Evolutionary conservation across 2,888 invertebrate species (phyloP).

Genomic region (Lasioglossum malachurum): DNA sequence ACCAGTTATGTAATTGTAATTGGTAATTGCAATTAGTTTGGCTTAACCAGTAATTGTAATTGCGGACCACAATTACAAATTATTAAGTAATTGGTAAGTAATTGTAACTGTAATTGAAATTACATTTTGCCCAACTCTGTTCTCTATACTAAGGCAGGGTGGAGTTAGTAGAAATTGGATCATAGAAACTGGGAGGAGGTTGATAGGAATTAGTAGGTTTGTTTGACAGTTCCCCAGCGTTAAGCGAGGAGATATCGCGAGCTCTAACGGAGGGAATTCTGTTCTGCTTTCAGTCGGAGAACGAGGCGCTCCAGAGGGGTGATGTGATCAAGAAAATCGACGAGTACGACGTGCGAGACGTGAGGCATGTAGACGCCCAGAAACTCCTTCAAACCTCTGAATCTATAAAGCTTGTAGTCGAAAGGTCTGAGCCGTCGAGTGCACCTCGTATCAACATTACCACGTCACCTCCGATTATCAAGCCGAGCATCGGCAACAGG

Average conservation of each 20-base stretch:
- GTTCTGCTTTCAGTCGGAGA: slow-evolving; percentile 90
- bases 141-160: not conserved
- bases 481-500: slow-evolving; percentile 77
- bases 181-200: not conserved
- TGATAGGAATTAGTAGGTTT: not conserved
- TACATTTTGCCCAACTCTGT: no score
- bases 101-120: no score
- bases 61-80: no score
- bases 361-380: slow-evolving; percentile 96
- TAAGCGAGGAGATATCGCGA: not conserved
- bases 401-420: slow-evolving; percentile 92
- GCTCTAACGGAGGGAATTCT: slow-evolving; percentile 4
- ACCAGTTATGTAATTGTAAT: no score
- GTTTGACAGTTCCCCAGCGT: not conserved
- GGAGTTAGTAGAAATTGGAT: not conserved
- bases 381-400: slow-evolving; percentile 93
- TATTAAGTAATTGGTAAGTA: no score
- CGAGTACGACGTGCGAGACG: slow-evolving; percentile 94
- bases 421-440: slow-evolving; percentile 87
- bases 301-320: slow-evolving; percentile 92
- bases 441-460: slow-evolving; percentile 72
- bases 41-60: no score
- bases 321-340: slow-evolving; percentile 96
- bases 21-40: no score
- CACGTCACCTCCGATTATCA: slow-evolving; percentile 76